Evolutionary conservation across 2,888 invertebrate species (phyloP).

Genomic region (Hyles lineata): DNA sequence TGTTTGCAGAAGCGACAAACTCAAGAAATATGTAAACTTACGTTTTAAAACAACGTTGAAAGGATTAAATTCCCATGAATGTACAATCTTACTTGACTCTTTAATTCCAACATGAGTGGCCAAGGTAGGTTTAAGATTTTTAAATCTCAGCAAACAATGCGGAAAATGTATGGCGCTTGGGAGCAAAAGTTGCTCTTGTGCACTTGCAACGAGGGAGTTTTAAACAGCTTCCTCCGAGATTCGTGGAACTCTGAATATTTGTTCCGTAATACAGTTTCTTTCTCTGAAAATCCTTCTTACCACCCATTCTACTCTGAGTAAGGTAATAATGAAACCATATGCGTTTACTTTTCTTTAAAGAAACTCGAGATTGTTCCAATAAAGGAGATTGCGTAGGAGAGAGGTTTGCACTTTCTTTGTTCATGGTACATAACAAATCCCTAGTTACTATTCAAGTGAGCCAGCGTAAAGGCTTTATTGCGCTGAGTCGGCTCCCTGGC

Average conservation of each 20-base stretch:
- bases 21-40: not conserved
- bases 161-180: conserved; percentile 15
- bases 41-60: not conserved
- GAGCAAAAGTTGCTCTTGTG: conserved; percentile 18
- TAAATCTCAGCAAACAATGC: not conserved
- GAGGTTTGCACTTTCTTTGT: conserved; percentile 12
- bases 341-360: not conserved
- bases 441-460: conserved; percentile 16
- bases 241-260: conserved; percentile 19
- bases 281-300: not conserved
- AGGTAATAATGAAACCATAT: not conserved
- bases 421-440: conserved; percentile 1
- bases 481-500: conserved; percentile 20
- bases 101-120: not conserved
- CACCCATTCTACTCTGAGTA: not conserved
- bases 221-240: conserved; percentile 20
- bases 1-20: not conserved
- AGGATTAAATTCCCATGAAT: not conserved
- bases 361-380: not conserved
- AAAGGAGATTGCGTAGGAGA: conserved; percentile 15
- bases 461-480: conserved; percentile 30
- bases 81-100: not conserved
- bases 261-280: not conserved
- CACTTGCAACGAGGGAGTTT: not conserved
- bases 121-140: not conserved